Evolutionary conservation across 2,888 invertebrate species (phyloP), one percentile per base, ranked within the genome.

Genomic region (Elysia crispata): DNA sequence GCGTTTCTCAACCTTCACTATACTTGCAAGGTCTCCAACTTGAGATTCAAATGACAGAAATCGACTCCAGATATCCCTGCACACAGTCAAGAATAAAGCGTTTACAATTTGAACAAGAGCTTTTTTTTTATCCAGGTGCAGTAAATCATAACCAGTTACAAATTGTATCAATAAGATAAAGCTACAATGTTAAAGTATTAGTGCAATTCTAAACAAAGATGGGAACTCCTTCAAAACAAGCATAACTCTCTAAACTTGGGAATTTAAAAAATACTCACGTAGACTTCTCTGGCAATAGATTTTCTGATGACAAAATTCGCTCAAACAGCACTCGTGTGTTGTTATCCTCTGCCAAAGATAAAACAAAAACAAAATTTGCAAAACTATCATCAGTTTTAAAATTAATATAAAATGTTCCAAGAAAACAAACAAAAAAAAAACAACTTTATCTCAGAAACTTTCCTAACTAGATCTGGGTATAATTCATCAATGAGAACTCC

Each of bases 311-410:
- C 0, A 99, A 94, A 1, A 99, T 98, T 23, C 99, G 94, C 92
- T 99, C 99, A 93, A 99, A 99, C 64, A 99, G 93, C n/a, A 99
- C 99, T 76, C 99, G 94, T 0, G 99, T 99, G 92, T 99, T 99
- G 92, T 99, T 99, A 91, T 99, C 99, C 95, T 99, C 99, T 96
- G 93, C 15, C 93, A 93, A 84, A 76, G 70, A 41, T 72, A 69
- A 73, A n/a, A 76, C 67, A 69, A 67, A 67, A n/a, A n/a, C n/a
- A n/a, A n/a, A n/a, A n/a, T n/a, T 15, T 15, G 20, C 20, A 67
- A 30, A 25, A 8, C 33, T 15, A 77, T 15, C 18, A 41, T n/a
- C 25, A 33, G 20, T 15, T 33, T 25, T 13, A 74, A 15, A 57
- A 41, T 50, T 20, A 23, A 18, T 66, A 66, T 25, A 66, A 66